Conservation (phyloP, 2,888 invertebrate species). For the Leptinotarsa peninsularis region DNA sequence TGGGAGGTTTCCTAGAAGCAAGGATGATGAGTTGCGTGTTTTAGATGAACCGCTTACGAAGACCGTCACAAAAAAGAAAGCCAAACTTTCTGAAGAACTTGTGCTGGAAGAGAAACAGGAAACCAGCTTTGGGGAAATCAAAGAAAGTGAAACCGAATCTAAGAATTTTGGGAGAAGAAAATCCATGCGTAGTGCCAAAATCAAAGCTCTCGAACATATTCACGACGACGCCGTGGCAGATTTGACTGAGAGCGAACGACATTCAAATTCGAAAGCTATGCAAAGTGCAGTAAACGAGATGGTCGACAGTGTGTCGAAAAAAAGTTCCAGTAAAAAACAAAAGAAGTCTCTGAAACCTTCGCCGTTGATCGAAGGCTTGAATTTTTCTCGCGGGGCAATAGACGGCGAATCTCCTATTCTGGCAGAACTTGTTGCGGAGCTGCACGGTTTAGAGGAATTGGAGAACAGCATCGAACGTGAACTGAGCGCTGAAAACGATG, state of each 20-base stretch:
- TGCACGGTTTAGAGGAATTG: slow-evolving; percentile 43
- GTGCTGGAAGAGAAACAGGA: background rate
- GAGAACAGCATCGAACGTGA: slow-evolving; percentile 47
- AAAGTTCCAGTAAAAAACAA: slow-evolving; percentile 27
- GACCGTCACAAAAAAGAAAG: slow-evolving; percentile 2
- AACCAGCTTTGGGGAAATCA: slow-evolving; percentile 9
- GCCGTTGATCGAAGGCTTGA: slow-evolving; percentile 7
- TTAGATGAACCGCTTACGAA: background rate
- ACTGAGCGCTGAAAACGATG: slow-evolving; percentile 36
- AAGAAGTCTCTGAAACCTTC: slow-evolving; percentile 21
- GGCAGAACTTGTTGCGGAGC: slow-evolving; percentile 42
- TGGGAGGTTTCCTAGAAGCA: slow-evolving; percentile 29
- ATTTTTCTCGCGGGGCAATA: slow-evolving; percentile 8
- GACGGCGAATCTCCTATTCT: slow-evolving; percentile 34
- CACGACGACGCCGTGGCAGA: slow-evolving; percentile 52
- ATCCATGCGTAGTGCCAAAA: slow-evolving; percentile 50
- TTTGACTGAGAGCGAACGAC: slow-evolving; percentile 46
- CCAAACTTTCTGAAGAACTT: background rate
- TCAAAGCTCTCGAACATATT: slow-evolving; percentile 54
- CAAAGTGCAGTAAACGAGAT: slow-evolving; percentile 10
- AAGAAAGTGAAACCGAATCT: slow-evolving; percentile 26
- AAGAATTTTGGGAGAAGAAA: slow-evolving; percentile 35
- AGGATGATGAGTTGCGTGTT: slow-evolving; percentile 10
- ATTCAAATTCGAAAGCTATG: slow-evolving; percentile 19
- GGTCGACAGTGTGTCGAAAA: slow-evolving; percentile 15